Conservation (phyloP, 2,113 vertebrate genomes). For the Ameiurus melas region DNA sequence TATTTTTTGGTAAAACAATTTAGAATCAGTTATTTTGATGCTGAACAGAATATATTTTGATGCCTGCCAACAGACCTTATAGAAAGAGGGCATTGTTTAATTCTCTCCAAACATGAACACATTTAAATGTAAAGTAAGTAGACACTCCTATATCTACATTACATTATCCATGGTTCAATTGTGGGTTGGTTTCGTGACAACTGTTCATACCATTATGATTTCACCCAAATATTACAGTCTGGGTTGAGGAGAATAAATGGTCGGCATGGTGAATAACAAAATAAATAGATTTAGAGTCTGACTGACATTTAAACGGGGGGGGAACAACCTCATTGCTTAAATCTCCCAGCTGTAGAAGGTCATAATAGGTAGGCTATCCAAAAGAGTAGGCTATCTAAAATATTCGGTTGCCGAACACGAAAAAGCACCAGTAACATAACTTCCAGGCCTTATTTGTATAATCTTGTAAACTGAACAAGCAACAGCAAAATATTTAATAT, state of each 20-base stretch:
- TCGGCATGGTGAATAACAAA: constrained; percentile 8
- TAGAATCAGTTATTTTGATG: neutral
- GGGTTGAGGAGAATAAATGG: neutral
- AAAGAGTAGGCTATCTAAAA: neutral
- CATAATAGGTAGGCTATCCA: neutral
- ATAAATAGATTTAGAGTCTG: constrained; percentile 24
- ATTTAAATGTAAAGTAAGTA: neutral
- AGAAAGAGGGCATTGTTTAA: neutral
- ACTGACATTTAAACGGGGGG: neutral
- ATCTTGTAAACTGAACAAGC: neutral
- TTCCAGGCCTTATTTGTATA: neutral
- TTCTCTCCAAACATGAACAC: neutral
- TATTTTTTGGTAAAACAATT: neutral
- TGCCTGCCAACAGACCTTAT: neutral
- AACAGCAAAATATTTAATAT: neutral
- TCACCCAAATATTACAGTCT: neutral
- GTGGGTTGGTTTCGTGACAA: neutral
- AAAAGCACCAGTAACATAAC: neutral
- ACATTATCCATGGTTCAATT: neutral
- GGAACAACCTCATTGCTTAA: constrained; percentile 2
- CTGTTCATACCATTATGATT: neutral
- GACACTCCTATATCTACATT: neutral
- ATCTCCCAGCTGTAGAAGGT: constrained; percentile 10
- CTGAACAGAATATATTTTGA: neutral
- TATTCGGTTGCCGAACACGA: constrained; percentile 2